A percentile compares a stretch with the other conserved stretches of the same genome.
Evolutionary conservation across 2,888 invertebrate genomes (phyloP).

Genomic region (Drosophila rubida): DNA sequence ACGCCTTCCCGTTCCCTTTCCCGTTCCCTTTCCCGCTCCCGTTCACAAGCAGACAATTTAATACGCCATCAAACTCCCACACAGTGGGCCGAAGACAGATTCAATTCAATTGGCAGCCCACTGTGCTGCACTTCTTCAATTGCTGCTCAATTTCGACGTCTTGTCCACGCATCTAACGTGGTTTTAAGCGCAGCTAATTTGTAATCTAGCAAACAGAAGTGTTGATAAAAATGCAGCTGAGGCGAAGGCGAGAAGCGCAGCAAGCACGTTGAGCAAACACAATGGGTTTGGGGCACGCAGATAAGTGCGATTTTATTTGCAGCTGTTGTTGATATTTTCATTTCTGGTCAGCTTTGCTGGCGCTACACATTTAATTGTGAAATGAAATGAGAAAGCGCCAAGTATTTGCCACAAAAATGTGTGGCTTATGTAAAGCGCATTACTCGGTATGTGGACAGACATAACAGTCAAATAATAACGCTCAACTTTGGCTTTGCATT

Average conservation of each 20-base stretch:
- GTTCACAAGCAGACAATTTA: constrained; percentile 22
- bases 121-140: constrained; percentile 26
- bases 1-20: neutral
- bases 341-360: neutral
- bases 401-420: neutral
- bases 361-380: neutral
- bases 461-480: too few relatives aligned
- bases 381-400: neutral
- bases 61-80: constrained; percentile 23
- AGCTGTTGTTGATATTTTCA: neutral
- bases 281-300: neutral
- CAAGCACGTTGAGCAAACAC: neutral
- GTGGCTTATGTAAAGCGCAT: neutral
- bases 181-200: too few relatives aligned
- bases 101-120: neutral
- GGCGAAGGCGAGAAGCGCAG: neutral
- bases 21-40: neutral
- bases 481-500: too few relatives aligned
- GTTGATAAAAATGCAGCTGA: too few relatives aligned
- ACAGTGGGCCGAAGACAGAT: neutral
- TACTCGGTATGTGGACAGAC: too few relatives aligned
- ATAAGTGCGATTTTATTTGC: neutral
- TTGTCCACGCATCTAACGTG: too few relatives aligned
- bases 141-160: too few relatives aligned
- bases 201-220: too few relatives aligned